A percentile compares a stretch with the other conserved stretches of the same genome.
These are phyloP conservation scores for Geococcyx californianus DNA, from an alignment of 2,113 vertebrate genomes.

Conservation along the genomic window DNA sequence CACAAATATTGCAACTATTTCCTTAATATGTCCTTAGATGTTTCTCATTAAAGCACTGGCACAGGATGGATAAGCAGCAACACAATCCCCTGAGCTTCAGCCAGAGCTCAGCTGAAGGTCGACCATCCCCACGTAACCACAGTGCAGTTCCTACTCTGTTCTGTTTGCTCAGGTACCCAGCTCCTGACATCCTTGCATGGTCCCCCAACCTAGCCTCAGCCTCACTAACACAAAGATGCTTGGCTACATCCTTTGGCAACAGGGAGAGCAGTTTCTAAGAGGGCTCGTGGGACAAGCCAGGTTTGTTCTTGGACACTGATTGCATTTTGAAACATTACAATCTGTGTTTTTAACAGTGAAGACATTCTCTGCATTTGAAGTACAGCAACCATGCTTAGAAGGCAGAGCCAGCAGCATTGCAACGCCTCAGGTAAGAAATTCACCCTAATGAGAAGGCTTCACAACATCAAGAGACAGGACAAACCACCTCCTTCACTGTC, in stretches of 20 bases:
- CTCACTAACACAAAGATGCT: not conserved
- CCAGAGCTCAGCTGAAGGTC: not conserved
- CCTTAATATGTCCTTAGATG: conserved; percentile 11
- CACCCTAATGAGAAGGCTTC: not conserved
- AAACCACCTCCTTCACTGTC: not conserved
- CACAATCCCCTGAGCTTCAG: not conserved
- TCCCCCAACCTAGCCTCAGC: not conserved
- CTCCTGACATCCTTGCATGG: not conserved
- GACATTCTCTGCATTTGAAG: not conserved
- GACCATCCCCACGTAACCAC: not conserved
- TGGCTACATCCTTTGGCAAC: not conserved
- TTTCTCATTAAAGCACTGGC: not conserved
- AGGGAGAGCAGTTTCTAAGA: not conserved
- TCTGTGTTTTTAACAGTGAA: not conserved
- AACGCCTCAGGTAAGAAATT: not conserved
- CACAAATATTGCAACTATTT: conserved; percentile 9
- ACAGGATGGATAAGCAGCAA: not conserved
- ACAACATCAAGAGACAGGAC: not conserved
- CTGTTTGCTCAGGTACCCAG: not conserved
- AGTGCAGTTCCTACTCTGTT: not conserved
- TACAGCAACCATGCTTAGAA: not conserved
- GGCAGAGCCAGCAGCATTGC: not conserved
- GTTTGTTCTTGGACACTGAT: not conserved
- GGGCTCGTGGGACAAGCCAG: not conserved
- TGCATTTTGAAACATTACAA: not conserved